These are phyloP conservation scores for Oscarella lobularis DNA, from an alignment of 37 sponge, comb jelly and placozoan genomes.

Conservation along the genomic window DNA sequence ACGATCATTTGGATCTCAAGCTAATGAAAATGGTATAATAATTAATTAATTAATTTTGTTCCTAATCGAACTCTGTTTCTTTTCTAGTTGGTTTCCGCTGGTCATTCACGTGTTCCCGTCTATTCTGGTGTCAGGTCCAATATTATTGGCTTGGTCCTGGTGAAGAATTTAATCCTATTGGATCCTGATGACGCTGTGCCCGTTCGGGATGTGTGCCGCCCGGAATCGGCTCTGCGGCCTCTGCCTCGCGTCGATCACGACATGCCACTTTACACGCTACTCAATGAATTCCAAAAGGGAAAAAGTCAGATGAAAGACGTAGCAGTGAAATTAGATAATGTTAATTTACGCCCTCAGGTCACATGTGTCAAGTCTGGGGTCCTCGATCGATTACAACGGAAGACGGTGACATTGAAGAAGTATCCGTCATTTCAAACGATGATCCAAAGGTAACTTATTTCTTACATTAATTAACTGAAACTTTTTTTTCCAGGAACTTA, in stretches of 20 bases:
- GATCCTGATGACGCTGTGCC: conserved; percentile 41
- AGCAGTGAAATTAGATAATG: neutral
- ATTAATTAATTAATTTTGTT: neutral
- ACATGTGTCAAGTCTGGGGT: neutral
- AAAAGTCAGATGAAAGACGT: conserved; percentile 25
- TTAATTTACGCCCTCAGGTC: neutral
- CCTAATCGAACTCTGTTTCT: too few relatives aligned
- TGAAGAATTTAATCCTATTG: conserved; percentile 49
- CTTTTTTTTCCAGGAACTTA: conserved; percentile 15
- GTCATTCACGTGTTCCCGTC: conserved; percentile 65
- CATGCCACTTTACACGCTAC: conserved; percentile 50
- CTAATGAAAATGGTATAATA: neutral
- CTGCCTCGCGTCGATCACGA: neutral
- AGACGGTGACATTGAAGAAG: neutral
- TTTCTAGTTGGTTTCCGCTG: conserved; percentile 25
- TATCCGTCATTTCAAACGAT: too few relatives aligned
- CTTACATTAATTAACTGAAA: neutral
- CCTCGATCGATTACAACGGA: neutral
- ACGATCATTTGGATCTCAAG: neutral
- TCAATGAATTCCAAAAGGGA: conserved; percentile 69
- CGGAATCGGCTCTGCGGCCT: neutral
- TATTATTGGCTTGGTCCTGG: conserved; percentile 50
- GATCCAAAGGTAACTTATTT: neutral
- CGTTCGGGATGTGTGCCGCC: conserved; percentile 7
- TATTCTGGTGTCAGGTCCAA: conserved; percentile 23